Evolutionary conservation across 2,888 invertebrate species (phyloP).

Genomic region (Lottia scabra): DNA sequence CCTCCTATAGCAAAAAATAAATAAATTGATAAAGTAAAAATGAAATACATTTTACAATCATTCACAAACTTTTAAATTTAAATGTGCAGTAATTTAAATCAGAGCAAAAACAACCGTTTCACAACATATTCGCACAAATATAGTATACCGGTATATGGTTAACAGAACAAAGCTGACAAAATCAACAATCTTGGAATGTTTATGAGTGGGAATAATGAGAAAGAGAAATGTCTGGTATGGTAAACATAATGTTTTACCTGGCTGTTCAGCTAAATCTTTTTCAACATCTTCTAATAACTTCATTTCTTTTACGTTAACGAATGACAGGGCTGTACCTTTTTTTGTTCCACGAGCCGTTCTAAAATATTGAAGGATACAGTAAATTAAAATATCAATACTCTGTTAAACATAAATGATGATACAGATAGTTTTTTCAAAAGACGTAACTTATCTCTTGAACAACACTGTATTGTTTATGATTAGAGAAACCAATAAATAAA

Average conservation of each 20-base stretch:
- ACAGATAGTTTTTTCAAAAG: neutral
- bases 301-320: constrained; percentile 86
- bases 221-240: neutral
- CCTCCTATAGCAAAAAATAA: constrained; percentile 28
- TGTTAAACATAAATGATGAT: too few relatives aligned
- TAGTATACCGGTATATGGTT: too few relatives aligned
- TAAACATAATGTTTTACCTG: constrained; percentile 39
- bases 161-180: too few relatives aligned
- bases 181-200: too few relatives aligned
- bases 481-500: neutral
- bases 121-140: too few relatives aligned
- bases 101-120: too few relatives aligned
- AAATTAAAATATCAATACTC: too few relatives aligned
- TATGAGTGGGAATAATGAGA: too few relatives aligned
- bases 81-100: too few relatives aligned
- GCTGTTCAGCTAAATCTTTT: constrained; percentile 68
- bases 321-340: constrained; percentile 76
- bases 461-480: neutral
- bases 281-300: constrained; percentile 81
- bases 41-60: too few relatives aligned
- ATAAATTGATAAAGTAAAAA: too few relatives aligned
- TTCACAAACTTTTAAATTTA: too few relatives aligned
- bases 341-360: constrained; percentile 73
- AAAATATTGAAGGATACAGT: constrained; percentile 19
- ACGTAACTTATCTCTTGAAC: neutral